phyloP scores from a whole-genome alignment of 1,140 invertebrate genomes.

The Trinorchestia longiramus region DNA sequence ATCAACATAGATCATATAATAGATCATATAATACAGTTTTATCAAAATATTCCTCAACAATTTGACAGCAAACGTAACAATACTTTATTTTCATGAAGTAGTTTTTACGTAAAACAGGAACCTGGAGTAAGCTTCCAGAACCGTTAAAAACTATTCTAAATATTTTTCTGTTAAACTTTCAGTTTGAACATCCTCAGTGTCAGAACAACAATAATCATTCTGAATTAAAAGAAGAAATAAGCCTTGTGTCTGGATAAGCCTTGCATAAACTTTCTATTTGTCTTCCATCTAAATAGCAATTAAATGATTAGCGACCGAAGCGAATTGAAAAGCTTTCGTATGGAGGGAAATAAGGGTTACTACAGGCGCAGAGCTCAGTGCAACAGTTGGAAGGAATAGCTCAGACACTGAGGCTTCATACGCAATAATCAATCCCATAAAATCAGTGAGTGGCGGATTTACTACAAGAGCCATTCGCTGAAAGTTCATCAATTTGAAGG shows the following conservation, averaged over 20 bases:
- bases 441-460: neutral
- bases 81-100: neutral
- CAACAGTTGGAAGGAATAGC: neutral
- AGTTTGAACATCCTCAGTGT: neutral
- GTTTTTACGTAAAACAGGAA: neutral
- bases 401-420: neutral
- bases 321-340: neutral
- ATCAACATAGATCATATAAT: neutral
- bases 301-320: neutral
- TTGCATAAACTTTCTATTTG: neutral
- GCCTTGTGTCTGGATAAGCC: neutral
- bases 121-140: neutral
- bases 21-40: neutral
- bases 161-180: neutral
- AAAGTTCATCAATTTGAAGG: constrained; percentile 14
- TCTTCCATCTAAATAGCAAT: neutral
- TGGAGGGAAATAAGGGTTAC: neutral
- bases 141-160: neutral
- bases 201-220: neutral
- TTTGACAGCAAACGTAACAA: neutral
- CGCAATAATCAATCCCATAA: neutral
- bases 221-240: neutral
- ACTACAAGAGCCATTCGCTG: neutral
- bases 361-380: neutral
- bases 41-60: neutral